Percentiles rank a stretch among this genome's conserved stretches.
Conservation (phyloP, 2,888 invertebrate genomes). For the Opisthograptis luteolata region DNA sequence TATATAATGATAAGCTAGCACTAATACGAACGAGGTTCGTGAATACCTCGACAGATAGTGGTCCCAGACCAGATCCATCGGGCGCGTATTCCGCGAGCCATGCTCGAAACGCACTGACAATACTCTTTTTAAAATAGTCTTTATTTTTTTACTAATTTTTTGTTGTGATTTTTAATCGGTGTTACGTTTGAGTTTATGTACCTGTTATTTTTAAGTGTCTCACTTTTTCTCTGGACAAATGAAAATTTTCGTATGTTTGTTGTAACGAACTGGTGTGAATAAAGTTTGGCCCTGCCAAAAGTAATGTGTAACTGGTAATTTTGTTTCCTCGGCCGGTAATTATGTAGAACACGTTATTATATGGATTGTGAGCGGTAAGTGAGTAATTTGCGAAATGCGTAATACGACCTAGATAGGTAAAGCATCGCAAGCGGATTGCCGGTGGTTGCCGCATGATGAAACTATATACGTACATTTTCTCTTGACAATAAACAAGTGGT, state of each 20-base stretch:
- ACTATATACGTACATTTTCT: slow-evolving; percentile 60
- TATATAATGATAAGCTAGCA: slow-evolving; percentile 82
- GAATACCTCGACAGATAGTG: slow-evolving; percentile 62
- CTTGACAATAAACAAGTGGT: slow-evolving; percentile 69
- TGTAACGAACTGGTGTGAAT: slow-evolving; percentile 53
- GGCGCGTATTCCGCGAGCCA: slow-evolving; percentile 55
- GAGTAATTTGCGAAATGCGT: slow-evolving; percentile 72
- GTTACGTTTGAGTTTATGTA: slow-evolving; percentile 82
- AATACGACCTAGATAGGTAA: slow-evolving; percentile 74
- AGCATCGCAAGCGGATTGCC: slow-evolving; percentile 60
- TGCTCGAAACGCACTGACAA: slow-evolving; percentile 72
- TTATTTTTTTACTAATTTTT: slow-evolving; percentile 66
- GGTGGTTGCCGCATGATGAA: slow-evolving; percentile 56
- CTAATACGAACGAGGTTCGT: slow-evolving; percentile 64
- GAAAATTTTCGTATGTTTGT: slow-evolving; percentile 40
- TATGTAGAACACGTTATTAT: slow-evolving; percentile 52
- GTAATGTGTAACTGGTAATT: slow-evolving; percentile 51
- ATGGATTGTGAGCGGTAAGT: slow-evolving; percentile 56
- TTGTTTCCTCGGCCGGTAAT: slow-evolving; percentile 46
- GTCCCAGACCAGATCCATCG: slow-evolving; percentile 49
- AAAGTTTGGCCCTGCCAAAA: slow-evolving; percentile 64
- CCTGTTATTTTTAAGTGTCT: slow-evolving; percentile 73
- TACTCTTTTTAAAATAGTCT: slow-evolving; percentile 62
- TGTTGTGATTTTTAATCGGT: slow-evolving; percentile 64
- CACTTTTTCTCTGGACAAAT: slow-evolving; percentile 40